A percentile compares a stretch with the other conserved stretches of the same genome.
Evolutionary conservation across 2,113 vertebrate species (phyloP).

Genomic region (Vulpes lagopus): DNA sequence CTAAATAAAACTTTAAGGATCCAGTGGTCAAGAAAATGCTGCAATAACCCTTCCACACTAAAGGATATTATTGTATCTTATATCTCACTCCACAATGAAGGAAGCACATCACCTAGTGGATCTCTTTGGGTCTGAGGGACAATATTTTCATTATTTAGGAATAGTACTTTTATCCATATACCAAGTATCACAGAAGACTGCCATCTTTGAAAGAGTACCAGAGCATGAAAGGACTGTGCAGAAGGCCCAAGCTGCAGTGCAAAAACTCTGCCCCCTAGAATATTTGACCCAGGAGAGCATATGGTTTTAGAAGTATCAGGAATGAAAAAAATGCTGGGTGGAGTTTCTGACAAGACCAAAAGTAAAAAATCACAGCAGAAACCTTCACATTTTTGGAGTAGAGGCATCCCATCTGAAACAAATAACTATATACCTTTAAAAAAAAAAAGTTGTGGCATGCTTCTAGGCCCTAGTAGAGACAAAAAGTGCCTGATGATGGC

Average conservation of each 20-base stretch:
- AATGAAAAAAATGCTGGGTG: not conserved
- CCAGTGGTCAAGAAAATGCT: not conserved
- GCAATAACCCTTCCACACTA: not conserved
- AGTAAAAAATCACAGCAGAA: conserved; percentile 1
- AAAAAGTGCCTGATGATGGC: not conserved
- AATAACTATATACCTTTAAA: not conserved
- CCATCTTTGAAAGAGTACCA: not conserved
- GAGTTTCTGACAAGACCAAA: not conserved
- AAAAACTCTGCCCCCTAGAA: not conserved
- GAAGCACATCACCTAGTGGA: not conserved
- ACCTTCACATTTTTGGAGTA: not conserved
- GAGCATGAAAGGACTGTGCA: not conserved
- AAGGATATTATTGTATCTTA: not conserved
- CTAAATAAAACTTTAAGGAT: not conserved
- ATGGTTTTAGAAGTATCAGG: not conserved
- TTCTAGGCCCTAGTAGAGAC: not conserved
- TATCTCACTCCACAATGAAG: not conserved
- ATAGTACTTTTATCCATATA: not conserved
- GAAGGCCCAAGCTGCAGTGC: not conserved
- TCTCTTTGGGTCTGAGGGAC: not conserved
- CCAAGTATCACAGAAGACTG: not conserved
- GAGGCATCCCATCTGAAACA: not conserved
- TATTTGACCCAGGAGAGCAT: not conserved
- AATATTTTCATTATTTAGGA: not conserved
- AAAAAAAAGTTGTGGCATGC: not conserved